These are phyloP conservation scores for Drosophila busckii DNA, from an alignment of 1,140 invertebrate species.

Conservation along the genomic window DNA sequence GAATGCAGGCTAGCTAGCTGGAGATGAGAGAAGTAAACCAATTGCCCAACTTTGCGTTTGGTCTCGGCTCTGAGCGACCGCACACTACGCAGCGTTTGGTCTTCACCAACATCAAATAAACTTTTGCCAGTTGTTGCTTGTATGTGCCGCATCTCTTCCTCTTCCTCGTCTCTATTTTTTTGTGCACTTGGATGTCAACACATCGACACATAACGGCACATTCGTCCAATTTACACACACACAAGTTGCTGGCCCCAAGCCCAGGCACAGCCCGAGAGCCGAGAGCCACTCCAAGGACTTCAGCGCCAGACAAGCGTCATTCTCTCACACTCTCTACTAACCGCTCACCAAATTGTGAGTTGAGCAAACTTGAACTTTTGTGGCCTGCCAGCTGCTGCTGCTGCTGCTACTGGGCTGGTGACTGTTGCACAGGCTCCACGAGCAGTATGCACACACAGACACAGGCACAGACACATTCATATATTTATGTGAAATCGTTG, in stretches of 20 bases:
- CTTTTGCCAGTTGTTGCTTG: slow-evolving; percentile 16
- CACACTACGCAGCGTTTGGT: slow-evolving; percentile 9
- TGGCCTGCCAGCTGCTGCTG: slow-evolving; percentile 48
- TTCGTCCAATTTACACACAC: slow-evolving; percentile 74
- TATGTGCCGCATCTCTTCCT: too few relatives aligned
- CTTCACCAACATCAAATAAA: slow-evolving; percentile 45
- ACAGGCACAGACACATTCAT: slow-evolving; percentile 5
- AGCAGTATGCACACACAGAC: slow-evolving; percentile 13
- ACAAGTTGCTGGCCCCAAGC: slow-evolving; percentile 22
- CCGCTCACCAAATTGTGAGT: slow-evolving; percentile 4
- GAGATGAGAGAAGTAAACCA: slow-evolving; percentile 10
- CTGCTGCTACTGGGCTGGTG: slow-evolving; percentile 7
- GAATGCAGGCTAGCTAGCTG: too few relatives aligned
- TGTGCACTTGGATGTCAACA: slow-evolving; percentile 72
- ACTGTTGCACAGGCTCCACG: slow-evolving; percentile 47
- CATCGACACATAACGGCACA: slow-evolving; percentile 71
- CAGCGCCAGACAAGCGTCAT: slow-evolving; percentile 52
- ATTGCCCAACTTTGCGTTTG: slow-evolving; percentile 28
- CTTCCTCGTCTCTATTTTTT: slow-evolving; percentile 18
- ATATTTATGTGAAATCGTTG: slow-evolving; percentile 41
- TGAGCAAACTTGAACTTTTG: slow-evolving; percentile 72
- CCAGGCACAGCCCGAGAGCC: slow-evolving; percentile 7
- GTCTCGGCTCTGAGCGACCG: slow-evolving; percentile 41
- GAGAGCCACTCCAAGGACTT: slow-evolving; percentile 50
- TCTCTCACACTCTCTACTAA: neutral